Evolutionary conservation across 2,113 vertebrate species (phyloP).

Genomic region (Toxotes chatareus): DNA sequence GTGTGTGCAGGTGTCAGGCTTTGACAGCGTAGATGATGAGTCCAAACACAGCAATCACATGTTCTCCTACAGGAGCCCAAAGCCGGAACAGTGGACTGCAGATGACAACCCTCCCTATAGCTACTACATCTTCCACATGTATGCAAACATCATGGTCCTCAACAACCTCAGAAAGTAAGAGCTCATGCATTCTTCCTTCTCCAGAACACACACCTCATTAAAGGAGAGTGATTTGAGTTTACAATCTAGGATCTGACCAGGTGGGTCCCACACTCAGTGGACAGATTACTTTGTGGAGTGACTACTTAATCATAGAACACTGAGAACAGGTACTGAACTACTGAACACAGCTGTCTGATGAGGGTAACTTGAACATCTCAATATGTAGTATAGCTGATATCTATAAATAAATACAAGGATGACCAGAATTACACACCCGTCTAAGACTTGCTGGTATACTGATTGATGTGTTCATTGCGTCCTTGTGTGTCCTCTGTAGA

Average conservation of each 20-base stretch:
- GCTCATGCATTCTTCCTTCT: not conserved
- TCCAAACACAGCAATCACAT: constrained; percentile 95
- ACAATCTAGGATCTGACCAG: not conserved
- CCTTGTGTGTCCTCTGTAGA: constrained; percentile 73
- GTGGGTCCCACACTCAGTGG: too few relatives aligned
- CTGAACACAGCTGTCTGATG: too few relatives aligned
- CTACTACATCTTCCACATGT: constrained; percentile 96
- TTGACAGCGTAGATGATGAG: constrained; percentile 97
- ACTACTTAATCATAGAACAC: too few relatives aligned
- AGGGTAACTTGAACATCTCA: not conserved
- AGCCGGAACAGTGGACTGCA: constrained; percentile 89
- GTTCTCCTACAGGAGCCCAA: constrained; percentile 94
- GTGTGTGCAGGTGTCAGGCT: constrained; percentile 90
- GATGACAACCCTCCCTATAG: constrained; percentile 94
- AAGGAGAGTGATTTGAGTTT: not conserved
- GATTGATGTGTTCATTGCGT: not conserved
- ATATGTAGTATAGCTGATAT: not conserved
- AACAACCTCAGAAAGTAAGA: constrained; percentile 94
- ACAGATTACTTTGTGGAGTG: too few relatives aligned
- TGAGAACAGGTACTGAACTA: too few relatives aligned
- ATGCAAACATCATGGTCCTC: constrained; percentile 95
- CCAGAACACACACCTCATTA: not conserved
- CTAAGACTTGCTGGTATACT: not conserved
- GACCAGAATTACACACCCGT: not conserved
- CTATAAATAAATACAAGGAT: not conserved